Evolutionary conservation across 2,888 invertebrate species (phyloP), one percentile per base, ranked within the genome.

Genomic region (Lathronympha strigana): DNA sequence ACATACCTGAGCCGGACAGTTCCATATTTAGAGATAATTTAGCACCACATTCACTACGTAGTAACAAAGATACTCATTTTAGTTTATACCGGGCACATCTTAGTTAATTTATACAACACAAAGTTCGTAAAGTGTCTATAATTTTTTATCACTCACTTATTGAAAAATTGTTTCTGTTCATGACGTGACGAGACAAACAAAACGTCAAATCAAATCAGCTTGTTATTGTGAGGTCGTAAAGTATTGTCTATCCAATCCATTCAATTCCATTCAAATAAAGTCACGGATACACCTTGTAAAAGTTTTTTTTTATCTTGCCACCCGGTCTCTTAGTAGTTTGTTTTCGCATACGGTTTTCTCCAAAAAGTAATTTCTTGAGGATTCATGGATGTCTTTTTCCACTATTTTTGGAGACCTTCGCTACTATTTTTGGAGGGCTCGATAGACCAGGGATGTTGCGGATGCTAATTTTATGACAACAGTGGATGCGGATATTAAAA

Each of bases 1-100:
- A 69, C 81, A 73, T 84, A 90, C 90, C 90, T 74, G 86, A 69
- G 68, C 89, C 89, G 74, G 90, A 82, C 71, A 87, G 76, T 76
- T 90, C 90, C 90, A 90, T 90, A 76, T 72, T 81, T 79, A 69
- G 62, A 63, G 63, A 68, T 69, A 66, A 71, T 64, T 71, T 67
- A 71, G 68, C 17, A 61, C 58, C 40, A 38, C 54, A 67, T 23
- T 25, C 31, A 58, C 40, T 47, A 40, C 45, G 31, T 40, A 50
- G 33, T 47, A 19, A 23, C 40, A 63, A 47, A 45, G 15, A 63
- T 33, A 31, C 19, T 66, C 50, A 55, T 67, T 53, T 63, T 43
- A 51, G 19, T 63, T 53, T 31, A 45, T 23, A 19, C 38, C 43
- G 43, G 13, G 25, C 49, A 45, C 8, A 15, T n/a, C 21, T 61